These are phyloP conservation scores for Diceros bicornis DNA, from an alignment of 2,797 vertebrate species.

Conservation along the genomic window DNA sequence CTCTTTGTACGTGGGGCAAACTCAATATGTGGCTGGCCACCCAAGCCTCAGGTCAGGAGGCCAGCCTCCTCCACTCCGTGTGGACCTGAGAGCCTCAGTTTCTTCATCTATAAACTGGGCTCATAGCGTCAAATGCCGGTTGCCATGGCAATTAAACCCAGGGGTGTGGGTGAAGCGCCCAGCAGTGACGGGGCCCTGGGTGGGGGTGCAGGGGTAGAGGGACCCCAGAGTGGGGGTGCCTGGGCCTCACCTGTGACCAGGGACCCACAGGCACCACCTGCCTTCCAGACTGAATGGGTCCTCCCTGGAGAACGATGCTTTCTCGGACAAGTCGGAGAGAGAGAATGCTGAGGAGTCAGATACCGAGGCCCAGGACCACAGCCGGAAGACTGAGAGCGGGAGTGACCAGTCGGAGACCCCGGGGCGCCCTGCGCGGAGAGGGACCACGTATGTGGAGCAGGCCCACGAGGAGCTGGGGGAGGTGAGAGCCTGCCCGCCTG, in stretches of 20 bases:
- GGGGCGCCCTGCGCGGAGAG: constrained; percentile 85
- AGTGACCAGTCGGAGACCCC: constrained; percentile 94
- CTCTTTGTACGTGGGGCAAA: rapidly evolving
- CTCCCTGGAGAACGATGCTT: constrained; percentile 94
- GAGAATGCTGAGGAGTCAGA: constrained; percentile 96
- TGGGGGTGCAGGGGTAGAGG: too few species aligned
- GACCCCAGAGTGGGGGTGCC: background rate
- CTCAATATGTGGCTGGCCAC: rapidly evolving
- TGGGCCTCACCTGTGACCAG: rapidly evolving
- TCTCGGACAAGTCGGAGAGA: constrained; percentile 96
- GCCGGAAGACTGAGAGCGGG: constrained; percentile 94
- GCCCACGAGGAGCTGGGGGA: constrained; percentile 96
- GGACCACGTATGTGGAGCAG: constrained; percentile 96
- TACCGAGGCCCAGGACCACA: constrained; percentile 91
- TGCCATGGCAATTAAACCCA: rapidly evolving
- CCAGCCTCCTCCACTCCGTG: background rate
- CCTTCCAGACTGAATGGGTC: constrained; percentile 93
- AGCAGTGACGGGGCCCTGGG: rapidly evolving
- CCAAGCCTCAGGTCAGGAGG: rapidly evolving
- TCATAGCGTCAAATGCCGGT: rapidly evolving
- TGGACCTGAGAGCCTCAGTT: background rate
- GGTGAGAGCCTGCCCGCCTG: constrained; percentile 87
- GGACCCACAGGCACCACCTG: rapidly evolving
- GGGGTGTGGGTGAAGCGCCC: background rate
- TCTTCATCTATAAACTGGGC: background rate